phyloP scores from a whole-genome alignment of 2,888 invertebrate genomes.

The Blastobasis adustella region DNA sequence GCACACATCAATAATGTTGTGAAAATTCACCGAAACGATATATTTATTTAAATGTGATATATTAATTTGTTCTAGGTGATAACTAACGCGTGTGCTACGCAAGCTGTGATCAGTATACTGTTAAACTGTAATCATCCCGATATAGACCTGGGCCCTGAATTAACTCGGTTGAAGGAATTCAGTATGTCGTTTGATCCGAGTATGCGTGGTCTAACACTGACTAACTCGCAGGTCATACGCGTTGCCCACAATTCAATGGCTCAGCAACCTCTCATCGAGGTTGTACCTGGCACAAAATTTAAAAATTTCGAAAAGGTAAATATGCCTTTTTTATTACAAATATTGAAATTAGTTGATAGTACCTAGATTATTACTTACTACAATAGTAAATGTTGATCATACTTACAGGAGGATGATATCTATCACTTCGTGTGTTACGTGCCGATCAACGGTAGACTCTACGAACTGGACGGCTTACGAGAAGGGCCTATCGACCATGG shows the following conservation, averaged over 20 bases:
- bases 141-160: conserved; percentile 85
- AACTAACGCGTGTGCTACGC: conserved; percentile 99
- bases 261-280: conserved; percentile 92
- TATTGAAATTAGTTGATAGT: too few species aligned
- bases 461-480: conserved; percentile 96
- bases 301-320: too few species aligned
- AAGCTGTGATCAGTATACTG: conserved; percentile 96
- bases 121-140: conserved; percentile 93
- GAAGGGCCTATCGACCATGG: conserved; percentile 97
- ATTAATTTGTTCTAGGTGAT: conserved; percentile 87
- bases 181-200: conserved; percentile 90
- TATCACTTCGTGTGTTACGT: conserved; percentile 98
- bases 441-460: conserved; percentile 92
- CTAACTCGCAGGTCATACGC: conserved; percentile 95
- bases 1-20: too few species aligned
- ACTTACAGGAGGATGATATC: conserved; percentile 86
- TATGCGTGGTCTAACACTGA: conserved; percentile 94
- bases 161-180: conserved; percentile 86
- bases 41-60: too few species aligned
- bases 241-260: conserved; percentile 98
- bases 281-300: conserved; percentile 72
- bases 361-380: not conserved
- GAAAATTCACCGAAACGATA: too few species aligned
- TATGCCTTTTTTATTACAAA: too few species aligned
- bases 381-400: not conserved